Evolutionary conservation across 2,888 invertebrate genomes (phyloP).

Genomic region (Leucania comma): DNA sequence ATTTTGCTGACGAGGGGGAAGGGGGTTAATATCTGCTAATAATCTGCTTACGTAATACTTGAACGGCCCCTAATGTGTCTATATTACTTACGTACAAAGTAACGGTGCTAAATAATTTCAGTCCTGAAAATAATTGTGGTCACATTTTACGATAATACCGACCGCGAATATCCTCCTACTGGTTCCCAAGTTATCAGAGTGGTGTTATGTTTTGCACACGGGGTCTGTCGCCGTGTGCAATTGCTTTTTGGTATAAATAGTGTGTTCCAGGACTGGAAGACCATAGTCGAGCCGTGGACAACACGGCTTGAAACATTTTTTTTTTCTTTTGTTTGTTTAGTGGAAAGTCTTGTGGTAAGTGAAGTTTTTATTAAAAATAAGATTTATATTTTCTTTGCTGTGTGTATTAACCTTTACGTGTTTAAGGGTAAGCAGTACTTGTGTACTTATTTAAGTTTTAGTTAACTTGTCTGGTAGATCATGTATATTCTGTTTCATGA

Average conservation of each 20-base stretch:
- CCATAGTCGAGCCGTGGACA: conserved; percentile 74
- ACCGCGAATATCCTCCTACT: conserved; percentile 50
- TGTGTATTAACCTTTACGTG: neutral
- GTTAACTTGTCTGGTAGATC: neutral
- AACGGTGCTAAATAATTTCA: neutral
- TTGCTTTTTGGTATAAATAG: conserved; percentile 61
- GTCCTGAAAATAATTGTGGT: neutral
- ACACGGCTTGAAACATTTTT: conserved; percentile 71
- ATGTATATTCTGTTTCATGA: too few species aligned
- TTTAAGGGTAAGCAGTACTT: neutral
- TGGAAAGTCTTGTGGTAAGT: conserved; percentile 57
- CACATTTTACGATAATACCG: conserved; percentile 34
- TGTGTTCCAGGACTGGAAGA: neutral
- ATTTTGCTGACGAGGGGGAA: too few species aligned
- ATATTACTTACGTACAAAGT: neutral
- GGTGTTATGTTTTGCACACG: conserved; percentile 65
- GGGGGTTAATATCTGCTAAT: too few species aligned
- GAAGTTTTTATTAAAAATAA: conserved; percentile 5
- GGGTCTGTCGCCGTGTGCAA: conserved; percentile 58
- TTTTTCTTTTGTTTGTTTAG: neutral
- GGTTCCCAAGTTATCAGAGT: conserved; percentile 36
- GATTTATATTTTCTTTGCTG: neutral
- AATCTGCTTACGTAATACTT: too few species aligned
- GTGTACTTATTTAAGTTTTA: too few species aligned
- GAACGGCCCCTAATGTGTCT: too few species aligned